Evolutionary conservation across 2,113 vertebrate genomes (phyloP), one percentile per base, ranked within the genome.

Genomic region (Osmerus eperlanus): DNA sequence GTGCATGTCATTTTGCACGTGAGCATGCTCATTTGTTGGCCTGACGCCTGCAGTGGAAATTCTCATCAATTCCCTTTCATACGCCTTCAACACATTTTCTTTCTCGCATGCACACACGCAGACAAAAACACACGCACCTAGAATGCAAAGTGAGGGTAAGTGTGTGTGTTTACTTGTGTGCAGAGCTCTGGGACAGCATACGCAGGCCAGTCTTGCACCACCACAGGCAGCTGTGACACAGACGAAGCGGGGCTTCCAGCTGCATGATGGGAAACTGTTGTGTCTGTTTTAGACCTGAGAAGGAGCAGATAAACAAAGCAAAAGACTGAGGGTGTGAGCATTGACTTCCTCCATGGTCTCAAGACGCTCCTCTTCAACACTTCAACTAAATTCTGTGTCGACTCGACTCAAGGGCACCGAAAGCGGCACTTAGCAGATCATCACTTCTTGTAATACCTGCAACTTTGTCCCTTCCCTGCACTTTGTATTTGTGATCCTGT

Each of bases 171-270:
- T 82, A 90, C 91, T 89, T 91, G 71, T 87, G 74, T 28, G 65
- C 59, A 36, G 73, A 64, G 71, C 81, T 86, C 65, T 77, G 82
- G 8, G 86, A 91, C 25, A 91, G 62, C 15, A 88, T 66, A 8
- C 90, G 88, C 71, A 80, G 75, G 21, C 84, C 83, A 65, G 67
- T 78, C 74, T 73, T 90, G 65, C 32, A 89, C 78, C 78, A 87
- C 83, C 83, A 88, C 61, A 91, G 52, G 78, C 90, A 93, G 54
- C 74, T 88, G 65, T 88, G 90, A 74, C 87, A 91, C 2, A 93
- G 70, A 21, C 85, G 85, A 65, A 93, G 80, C 16, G 89, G 89
- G 54, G 83, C 85, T 61, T 90, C 80, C 77, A 91, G 29, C 79
- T 79, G 87, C 92, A 93, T 93, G 70, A 72, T 82, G 63, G 54